A percentile compares a stretch with the other conserved stretches of the same genome.
Conservation (phyloP, 2,888 invertebrate genomes). For the Ormyrus nitidulus region DNA sequence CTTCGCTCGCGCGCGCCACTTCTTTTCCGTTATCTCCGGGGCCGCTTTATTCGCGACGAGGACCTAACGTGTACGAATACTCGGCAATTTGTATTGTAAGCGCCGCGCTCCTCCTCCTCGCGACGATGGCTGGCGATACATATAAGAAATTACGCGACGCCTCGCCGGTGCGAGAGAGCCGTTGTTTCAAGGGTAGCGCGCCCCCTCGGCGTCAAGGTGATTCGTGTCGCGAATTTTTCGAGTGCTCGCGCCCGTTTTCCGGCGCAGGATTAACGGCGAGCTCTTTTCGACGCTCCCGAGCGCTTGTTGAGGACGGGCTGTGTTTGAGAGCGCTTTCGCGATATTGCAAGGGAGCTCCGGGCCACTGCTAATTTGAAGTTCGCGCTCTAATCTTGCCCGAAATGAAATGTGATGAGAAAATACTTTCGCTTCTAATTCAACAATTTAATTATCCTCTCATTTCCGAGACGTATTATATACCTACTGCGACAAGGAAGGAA, state of each 20-base stretch:
- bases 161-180: neutral
- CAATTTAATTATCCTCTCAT: no score
- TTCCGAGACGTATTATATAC: no score
- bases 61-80: conserved; percentile 41
- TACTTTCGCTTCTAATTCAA: no score
- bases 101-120: neutral
- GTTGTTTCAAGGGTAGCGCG: neutral
- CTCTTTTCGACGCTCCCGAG: no score
- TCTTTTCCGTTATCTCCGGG: conserved; percentile 51
- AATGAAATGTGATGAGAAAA: no score
- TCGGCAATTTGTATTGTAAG: conserved; percentile 35
- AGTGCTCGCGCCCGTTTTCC: neutral
- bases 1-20: conserved; percentile 10
- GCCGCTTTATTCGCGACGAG: conserved; percentile 27
- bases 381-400: no score
- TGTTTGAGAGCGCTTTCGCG: no score
- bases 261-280: no score
- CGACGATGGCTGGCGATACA: conserved; percentile 27
- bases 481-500: no score
- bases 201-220: neutral
- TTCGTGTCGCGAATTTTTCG: conserved; percentile 12
- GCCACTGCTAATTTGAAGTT: no score
- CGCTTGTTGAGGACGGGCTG: no score
- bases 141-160: conserved; percentile 28
- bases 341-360: no score